Evolutionary conservation across 2,113 vertebrate species (phyloP), one percentile per base, ranked within the genome.

Genomic region (Xenopus borealis): DNA sequence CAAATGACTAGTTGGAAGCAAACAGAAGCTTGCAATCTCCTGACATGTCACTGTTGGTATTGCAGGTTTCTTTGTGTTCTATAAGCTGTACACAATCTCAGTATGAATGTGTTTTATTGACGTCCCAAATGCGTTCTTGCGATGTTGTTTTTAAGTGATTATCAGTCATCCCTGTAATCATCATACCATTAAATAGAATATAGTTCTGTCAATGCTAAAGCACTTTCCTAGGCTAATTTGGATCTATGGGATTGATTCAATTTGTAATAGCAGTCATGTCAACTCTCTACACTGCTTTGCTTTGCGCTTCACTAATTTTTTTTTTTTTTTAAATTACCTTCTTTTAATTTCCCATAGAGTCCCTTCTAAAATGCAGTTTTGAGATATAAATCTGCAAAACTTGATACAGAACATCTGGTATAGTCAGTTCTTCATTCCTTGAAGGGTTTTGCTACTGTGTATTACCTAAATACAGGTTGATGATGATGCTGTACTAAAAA

Each of bases 241-340:
- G 62, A 63, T 33, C 62, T 63, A 63, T 63, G 62, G 14, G 30
- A 63, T 40, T 33, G 30, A 63, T 63, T 63, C 20, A 33, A 33
- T 63, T 33, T 63, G 14, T 63, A 63, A 63, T 33, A 63, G 27
- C 27, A 63, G 62, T 16, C 20, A 40, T 27, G 17, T 16, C 30
- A 63, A 33, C 23, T 62, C 62, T 61, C 10, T 61, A 7, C 58
- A 23, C 20, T 12, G 18, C 19, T 10, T 27, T 14, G 9, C 58
- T 61, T 61, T 61, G 18, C 17, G 53, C 53, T n/a, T 55, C 53
- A 55, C 53, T 16, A 8, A n/a, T n/a, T 55, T 55, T 55, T 7
- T 2, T 55, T 55, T 55, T 55, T 55, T 55, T 55, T 55, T 55
- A 55, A 55, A 55, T 13, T 13, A 12, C 14, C 14, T 50, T 50